These are phyloP conservation scores for Holothuria glaberrima DNA, from an alignment of 35 echinoderm and acorn worm genomes.

Conservation along the genomic window DNA sequence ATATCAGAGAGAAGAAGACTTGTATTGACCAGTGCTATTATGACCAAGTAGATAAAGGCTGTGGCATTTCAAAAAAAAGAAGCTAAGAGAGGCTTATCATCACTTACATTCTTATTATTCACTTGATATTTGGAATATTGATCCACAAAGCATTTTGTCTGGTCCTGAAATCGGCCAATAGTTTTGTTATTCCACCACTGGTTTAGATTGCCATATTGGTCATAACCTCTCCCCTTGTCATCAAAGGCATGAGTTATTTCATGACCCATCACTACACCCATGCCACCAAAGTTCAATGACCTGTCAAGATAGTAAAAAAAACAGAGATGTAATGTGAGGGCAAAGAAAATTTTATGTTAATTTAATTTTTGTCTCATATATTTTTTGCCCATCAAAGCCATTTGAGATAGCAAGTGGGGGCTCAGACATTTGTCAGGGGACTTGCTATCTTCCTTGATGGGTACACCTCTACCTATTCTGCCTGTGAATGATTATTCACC, in stretches of 20 bases:
- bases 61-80: too few relatives aligned
- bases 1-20: too few relatives aligned
- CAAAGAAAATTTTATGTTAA: too few relatives aligned
- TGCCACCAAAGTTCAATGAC: conserved; percentile 97
- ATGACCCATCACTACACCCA: conserved; percentile 96
- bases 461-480: too few relatives aligned
- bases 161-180: conserved; percentile 71
- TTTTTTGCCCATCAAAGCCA: too few relatives aligned
- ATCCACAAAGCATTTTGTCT: conserved; percentile 85
- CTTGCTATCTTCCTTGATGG: too few relatives aligned
- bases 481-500: too few relatives aligned
- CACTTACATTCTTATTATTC: conserved; percentile 71
- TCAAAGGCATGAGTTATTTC: conserved; percentile 96
- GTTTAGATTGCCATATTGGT: conserved; percentile 86
- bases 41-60: too few relatives aligned
- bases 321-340: not conserved
- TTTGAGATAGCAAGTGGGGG: too few relatives aligned
- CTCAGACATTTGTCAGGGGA: too few relatives aligned
- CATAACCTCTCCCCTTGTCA: conserved; percentile 82
- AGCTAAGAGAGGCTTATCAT: not conserved
- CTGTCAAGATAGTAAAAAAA: conserved; percentile 23
- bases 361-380: too few relatives aligned
- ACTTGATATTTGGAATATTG: conserved; percentile 86
- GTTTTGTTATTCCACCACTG: conserved; percentile 96
- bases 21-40: too few relatives aligned